phyloP scores from a whole-genome alignment of 2,797 vertebrate genomes.

The Mycteria americana region DNA sequence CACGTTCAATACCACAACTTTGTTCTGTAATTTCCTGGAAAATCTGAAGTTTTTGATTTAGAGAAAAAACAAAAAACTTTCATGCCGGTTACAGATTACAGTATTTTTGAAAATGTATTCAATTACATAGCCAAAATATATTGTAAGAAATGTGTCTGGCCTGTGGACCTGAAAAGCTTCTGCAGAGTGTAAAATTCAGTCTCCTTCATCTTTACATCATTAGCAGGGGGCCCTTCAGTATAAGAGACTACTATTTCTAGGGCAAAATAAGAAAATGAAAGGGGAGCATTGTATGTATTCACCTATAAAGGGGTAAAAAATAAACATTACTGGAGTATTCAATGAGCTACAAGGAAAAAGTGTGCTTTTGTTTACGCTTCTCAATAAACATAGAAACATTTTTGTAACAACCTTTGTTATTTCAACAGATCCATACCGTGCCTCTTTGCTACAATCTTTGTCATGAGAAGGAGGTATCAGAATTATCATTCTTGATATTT shows the following conservation, averaged over 20 bases:
- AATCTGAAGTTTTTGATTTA: neutral
- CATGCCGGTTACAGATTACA: neutral
- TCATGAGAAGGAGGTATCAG: neutral
- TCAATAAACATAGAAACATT: neutral
- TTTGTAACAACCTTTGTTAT: neutral
- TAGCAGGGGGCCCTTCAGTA: neutral
- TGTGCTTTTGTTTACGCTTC: neutral
- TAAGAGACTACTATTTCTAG: neutral
- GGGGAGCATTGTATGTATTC: neutral
- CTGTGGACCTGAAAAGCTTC: neutral
- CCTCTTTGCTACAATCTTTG: neutral
- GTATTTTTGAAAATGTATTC: neutral
- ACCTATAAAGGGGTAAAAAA: neutral
- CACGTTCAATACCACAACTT: neutral
- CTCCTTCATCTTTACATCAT: neutral
- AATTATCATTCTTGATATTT: conserved; percentile 22
- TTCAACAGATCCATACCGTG: neutral
- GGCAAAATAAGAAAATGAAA: neutral
- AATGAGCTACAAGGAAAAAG: neutral
- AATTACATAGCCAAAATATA: neutral
- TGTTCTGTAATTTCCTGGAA: neutral
- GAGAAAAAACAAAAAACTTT: neutral
- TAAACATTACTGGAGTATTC: neutral
- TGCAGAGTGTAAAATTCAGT: neutral
- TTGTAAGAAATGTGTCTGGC: neutral